A percentile compares a stretch with the other conserved stretches of the same genome.
phyloP scores from a whole-genome alignment of 2,113 vertebrate species.

The Dendrocopos noguchii region DNA sequence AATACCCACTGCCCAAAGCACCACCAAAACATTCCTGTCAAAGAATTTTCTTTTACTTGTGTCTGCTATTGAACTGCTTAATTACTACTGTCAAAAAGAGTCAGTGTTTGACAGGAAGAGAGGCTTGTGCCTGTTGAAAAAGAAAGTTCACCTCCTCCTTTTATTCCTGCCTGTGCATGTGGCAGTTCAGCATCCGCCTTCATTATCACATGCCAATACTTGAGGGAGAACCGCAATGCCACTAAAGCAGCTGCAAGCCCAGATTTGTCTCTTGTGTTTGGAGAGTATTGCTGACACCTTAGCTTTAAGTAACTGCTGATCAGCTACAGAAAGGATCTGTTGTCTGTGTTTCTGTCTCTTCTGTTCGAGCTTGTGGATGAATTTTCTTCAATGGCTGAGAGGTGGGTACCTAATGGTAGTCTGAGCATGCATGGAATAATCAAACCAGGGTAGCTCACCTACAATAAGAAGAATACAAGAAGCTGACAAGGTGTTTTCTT shows the following conservation, averaged over 20 bases:
- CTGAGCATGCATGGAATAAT: background rate
- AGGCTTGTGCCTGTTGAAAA: background rate
- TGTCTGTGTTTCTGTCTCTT: background rate
- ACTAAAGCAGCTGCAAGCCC: constrained; percentile 25
- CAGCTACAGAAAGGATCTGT: background rate
- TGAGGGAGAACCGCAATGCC: background rate
- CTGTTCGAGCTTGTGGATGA: background rate
- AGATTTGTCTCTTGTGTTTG: constrained; percentile 3
- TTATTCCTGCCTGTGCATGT: background rate
- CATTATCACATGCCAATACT: background rate
- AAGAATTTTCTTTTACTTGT: constrained; percentile 1
- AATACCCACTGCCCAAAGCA: background rate
- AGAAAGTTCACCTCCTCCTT: background rate
- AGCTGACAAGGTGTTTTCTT: background rate
- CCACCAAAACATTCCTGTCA: constrained; percentile 1
- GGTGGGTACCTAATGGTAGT: background rate
- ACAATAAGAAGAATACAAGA: background rate
- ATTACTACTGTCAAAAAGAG: constrained; percentile 39
- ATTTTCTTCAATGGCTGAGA: background rate
- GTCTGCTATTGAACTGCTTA: constrained; percentile 5
- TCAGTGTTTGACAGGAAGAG: constrained; percentile 1
- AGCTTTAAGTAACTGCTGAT: constrained; percentile 25
- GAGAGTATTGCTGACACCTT: background rate
- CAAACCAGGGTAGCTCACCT: background rate
- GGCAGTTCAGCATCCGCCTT: background rate